phyloP scores from a whole-genome alignment of 2,113 vertebrate species.

The Shinisaurus crocodilurus region DNA sequence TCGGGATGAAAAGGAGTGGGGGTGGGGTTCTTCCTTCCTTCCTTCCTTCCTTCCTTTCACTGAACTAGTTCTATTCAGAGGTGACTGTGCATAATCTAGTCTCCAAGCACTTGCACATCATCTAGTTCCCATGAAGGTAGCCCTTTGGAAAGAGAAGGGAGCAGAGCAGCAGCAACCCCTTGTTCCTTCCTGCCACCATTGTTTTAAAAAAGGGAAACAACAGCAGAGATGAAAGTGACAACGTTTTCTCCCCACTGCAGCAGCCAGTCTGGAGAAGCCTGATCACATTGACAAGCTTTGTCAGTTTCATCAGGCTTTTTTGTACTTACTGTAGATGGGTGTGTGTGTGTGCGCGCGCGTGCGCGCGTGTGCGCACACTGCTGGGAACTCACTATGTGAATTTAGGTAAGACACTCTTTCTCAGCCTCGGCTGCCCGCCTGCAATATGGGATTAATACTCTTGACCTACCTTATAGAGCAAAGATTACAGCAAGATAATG shows the following conservation, averaged over 20 bases:
- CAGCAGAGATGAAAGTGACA: not conserved
- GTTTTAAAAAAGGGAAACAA: not conserved
- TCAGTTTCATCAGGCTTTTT: not conserved
- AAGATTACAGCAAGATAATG: too few relatives aligned
- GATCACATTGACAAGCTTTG: not conserved
- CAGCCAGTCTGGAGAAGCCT: not conserved
- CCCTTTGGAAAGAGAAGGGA: not conserved
- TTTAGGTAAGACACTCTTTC: too few relatives aligned
- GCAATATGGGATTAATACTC: too few relatives aligned
- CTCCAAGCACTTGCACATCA: not conserved
- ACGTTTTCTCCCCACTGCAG: not conserved
- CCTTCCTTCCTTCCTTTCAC: not conserved
- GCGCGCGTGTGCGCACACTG: too few relatives aligned
- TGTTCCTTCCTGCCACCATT: not conserved
- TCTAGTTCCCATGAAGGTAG: not conserved
- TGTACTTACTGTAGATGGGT: not conserved
- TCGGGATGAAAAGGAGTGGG: too few relatives aligned
- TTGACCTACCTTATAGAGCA: too few relatives aligned
- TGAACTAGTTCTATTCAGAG: not conserved
- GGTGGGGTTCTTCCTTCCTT: not conserved
- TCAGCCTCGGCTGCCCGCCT: too few relatives aligned
- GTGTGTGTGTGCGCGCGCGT: not conserved
- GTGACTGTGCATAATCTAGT: not conserved
- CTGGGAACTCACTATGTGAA: too few relatives aligned
- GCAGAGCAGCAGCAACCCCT: not conserved